Evolutionary conservation across 2,113 vertebrate genomes (phyloP), one percentile per base, ranked within the genome.

Genomic region (Mus spicilegus): DNA sequence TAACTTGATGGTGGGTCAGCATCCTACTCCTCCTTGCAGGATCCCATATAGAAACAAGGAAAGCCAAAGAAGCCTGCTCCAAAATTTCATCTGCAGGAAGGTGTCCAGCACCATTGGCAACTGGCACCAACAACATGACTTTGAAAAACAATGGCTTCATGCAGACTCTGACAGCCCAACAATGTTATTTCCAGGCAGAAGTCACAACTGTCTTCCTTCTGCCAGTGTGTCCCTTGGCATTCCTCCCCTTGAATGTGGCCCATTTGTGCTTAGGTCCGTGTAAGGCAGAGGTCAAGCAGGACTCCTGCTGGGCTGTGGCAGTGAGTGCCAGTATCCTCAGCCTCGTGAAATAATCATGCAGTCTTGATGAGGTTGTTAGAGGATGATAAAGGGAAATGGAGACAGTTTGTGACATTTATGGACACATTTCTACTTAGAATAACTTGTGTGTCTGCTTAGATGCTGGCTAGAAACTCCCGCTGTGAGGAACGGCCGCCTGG

Each of bases 361-460:
- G 54, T 96, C 97, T 96, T 93, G 97, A 95, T 97, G 97, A 98
- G 97, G 92, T 96, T 97, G 87, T 98, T 97, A 97, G 95, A 97
- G 97, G 97, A 98, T 95, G 97, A 97, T 97, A 97, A 98, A 97
- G 96, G 94, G 95, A 98, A 98, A 97, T 97, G 92, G 97, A 98
- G 98, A 97, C 97, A 94, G 63, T 98, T 97, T 97, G 95, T 97
- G 98, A 97, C 94, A 97, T 97, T 97, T 93, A 95, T 97, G 97
- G 98, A 97, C 97, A 97, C 94, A 97, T 98, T 92, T 89, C 96
- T 96, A 95, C 91, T 78, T 75, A 87, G 94, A 96, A 93, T 97
- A 96, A 97, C 97, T 97, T 96, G 93, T 80, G 63, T 97, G 96
- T 93, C 22, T 96, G 81, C 65, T 97, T 95, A 97, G 95, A 97